Base-by-base conservation (phyloP, 2,113 vertebrate genomes). In the Sialia sialis region DNA sequence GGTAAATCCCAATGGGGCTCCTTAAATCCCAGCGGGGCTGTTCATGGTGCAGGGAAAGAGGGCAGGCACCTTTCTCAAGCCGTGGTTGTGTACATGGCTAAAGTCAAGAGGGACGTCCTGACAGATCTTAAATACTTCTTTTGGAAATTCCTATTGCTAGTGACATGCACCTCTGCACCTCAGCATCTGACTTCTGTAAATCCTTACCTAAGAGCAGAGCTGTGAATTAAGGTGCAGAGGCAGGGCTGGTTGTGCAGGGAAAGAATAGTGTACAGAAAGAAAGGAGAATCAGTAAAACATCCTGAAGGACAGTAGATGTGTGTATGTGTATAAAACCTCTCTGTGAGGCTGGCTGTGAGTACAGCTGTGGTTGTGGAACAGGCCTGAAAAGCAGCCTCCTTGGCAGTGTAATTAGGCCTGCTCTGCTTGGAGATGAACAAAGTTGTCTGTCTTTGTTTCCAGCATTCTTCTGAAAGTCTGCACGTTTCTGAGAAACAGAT, bases 401-500 rank as follows among this genome's bases (percentile, higher is more conserved):
- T 64, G 54, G 55, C 70, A 69, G 5, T 39, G n/a, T 46, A 13
- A 56, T 30, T 39, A 26, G 29, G 36, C 92, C 52, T 81, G n/a
- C 8, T 91, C 22, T 78, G 23, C 34, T 77, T 62, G 25, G 21
- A 67, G 41, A 6, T 66, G 48, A 88, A 17, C 56, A 95, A 27
- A 75, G 46, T 60, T 96, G 52, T 88, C 19, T 60, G 0, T 83
- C 69, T 94, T 63, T 82, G 6, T 66, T 96, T 89, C 43, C 96
- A 99, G 99, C 55, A 98, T 99, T 94, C 97, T 99, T 58, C 97
- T 99, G 93, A 99, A 99, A 96, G 98, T 99, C 62, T 99, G 99
- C 66, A 98, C 98, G 0, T 97, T 99, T 84, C 98, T 99, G 97
- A 99, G 98, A 96, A 99, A 99, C 94, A 98, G 98, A 93, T 99